Conservation (phyloP, 2,797 vertebrate species). For the Steatocranus sp. region DNA sequence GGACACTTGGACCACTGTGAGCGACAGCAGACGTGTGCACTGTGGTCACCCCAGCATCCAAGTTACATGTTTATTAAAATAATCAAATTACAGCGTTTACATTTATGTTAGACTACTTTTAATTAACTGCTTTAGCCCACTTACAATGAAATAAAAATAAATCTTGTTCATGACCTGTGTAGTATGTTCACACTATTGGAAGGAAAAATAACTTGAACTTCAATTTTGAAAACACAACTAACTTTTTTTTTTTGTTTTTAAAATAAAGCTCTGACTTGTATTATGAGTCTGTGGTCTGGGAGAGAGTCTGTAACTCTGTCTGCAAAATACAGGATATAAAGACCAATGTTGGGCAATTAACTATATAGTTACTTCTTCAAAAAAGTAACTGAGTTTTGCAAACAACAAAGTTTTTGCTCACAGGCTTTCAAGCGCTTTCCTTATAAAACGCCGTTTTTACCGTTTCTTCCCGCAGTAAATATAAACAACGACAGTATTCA, state of each 20-base stretch:
- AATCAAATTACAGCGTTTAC: not conserved
- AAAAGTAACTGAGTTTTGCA: no score
- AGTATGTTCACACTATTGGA: fast-evolving
- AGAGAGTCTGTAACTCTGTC: no score
- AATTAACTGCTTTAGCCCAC: fast-evolving
- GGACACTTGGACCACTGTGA: fast-evolving
- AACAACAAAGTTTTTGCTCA: fast-evolving
- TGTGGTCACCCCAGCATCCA: fast-evolving
- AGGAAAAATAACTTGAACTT: fast-evolving
- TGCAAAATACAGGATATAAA: fast-evolving
- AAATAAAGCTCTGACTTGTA: not conserved
- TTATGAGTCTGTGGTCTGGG: no score
- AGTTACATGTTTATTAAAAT: fast-evolving
- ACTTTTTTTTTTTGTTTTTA: not conserved
- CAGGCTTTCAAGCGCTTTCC: fast-evolving
- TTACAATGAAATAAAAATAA: fast-evolving
- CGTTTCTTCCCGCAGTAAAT: fast-evolving
- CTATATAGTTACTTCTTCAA: no score
- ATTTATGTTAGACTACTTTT: not conserved
- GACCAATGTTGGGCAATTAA: no score
- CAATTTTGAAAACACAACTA: fast-evolving
- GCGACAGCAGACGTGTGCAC: not conserved
- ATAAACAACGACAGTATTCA: no score
- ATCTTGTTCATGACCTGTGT: not conserved
- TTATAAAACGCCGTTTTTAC: fast-evolving